Conservation (phyloP, 2,888 invertebrate species). For the Cylindroiulus punctatus region DNA sequence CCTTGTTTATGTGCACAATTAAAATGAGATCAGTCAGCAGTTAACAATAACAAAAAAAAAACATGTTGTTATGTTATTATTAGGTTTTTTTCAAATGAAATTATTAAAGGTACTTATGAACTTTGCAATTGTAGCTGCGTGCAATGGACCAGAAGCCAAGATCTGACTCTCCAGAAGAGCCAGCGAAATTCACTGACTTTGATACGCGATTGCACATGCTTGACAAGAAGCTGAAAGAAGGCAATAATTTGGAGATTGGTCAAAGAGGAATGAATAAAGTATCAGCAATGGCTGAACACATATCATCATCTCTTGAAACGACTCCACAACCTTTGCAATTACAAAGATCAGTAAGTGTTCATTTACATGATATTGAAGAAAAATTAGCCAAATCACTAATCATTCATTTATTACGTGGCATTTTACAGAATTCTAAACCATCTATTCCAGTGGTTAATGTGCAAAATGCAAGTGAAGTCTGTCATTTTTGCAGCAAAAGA, state of each 20-base stretch:
- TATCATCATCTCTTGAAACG: conserved; percentile 64
- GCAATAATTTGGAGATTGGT: conserved; percentile 75
- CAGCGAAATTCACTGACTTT: conserved; percentile 76
- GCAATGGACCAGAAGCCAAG: conserved; percentile 74
- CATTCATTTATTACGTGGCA: neutral
- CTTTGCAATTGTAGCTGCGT: conserved; percentile 68
- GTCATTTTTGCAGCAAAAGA: conserved; percentile 88
- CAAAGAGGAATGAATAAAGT: conserved; percentile 78
- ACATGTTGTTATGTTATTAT: too few species aligned
- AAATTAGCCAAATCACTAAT: neutral
- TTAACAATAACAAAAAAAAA: too few species aligned
- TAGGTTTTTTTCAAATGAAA: too few species aligned
- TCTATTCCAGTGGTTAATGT: conserved; percentile 71
- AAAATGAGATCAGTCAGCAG: too few species aligned
- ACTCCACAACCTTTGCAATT: conserved; percentile 59
- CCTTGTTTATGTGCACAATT: too few species aligned
- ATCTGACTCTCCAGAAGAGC: conserved; percentile 70
- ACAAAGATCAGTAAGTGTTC: conserved; percentile 54
- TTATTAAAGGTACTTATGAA: too few species aligned
- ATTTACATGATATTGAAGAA: too few species aligned
- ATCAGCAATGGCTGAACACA: conserved; percentile 85
- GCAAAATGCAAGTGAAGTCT: conserved; percentile 78
- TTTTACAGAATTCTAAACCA: conserved; percentile 40
- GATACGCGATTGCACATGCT: conserved; percentile 78
- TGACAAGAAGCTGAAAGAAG: conserved; percentile 81